Evolutionary conservation across 2,113 vertebrate genomes (phyloP).

Genomic region (Athene cunicularia): DNA sequence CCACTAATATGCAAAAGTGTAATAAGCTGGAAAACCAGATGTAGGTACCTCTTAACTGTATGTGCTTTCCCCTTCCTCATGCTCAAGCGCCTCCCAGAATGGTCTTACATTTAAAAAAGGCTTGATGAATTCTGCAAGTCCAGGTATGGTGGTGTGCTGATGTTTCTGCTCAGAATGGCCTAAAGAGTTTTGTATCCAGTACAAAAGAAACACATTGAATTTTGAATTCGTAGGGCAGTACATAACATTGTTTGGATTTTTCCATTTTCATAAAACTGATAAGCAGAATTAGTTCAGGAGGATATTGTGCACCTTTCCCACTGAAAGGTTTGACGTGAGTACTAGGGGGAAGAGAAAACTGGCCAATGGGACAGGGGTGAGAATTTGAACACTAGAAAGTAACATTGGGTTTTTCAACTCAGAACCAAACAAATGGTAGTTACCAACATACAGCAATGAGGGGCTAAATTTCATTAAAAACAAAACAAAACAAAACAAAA

Average conservation of each 20-base stretch:
- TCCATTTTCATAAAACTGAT: neutral
- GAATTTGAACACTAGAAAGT: slow-evolving; percentile 44
- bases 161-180: neutral
- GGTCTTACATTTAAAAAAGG: neutral
- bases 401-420: neutral
- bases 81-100: neutral
- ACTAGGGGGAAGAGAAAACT: neutral
- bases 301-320: neutral
- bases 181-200: neutral
- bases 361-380: neutral
- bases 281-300: neutral
- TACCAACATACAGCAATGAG: slow-evolving; percentile 5
- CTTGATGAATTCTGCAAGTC: neutral
- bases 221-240: neutral
- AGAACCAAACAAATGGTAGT: slow-evolving; percentile 11
- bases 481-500: slow-evolving; percentile 1
- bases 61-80: neutral
- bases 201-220: neutral
- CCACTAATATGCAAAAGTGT: neutral
- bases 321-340: neutral
- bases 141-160: neutral
- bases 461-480: slow-evolving; percentile 52
- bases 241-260: neutral
- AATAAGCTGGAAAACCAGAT: neutral
- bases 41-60: neutral